These are phyloP conservation scores for Heliocidaris tuberculata DNA, from an alignment of 35 echinoderm and acorn worm genomes.

Conservation along the genomic window DNA sequence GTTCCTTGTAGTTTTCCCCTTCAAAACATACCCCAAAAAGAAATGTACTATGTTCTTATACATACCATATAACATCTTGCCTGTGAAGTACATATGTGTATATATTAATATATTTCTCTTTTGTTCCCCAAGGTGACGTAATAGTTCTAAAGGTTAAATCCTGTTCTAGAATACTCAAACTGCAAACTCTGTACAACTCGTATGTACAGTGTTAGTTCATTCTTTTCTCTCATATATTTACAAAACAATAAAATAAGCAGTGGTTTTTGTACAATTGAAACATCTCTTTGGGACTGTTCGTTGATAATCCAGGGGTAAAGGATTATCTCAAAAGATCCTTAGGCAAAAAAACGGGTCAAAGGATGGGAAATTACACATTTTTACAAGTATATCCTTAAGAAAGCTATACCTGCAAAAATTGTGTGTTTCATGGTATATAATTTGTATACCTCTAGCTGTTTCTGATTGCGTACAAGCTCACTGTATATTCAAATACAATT, in stretches of 20 bases:
- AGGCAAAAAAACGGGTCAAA: background rate
- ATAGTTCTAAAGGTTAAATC: too few relatives aligned
- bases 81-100: too few relatives aligned
- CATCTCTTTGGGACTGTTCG: background rate
- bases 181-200: background rate
- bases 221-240: background rate
- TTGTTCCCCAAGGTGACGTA: background rate
- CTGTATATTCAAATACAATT: background rate
- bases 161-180: background rate
- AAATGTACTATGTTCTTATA: background rate
- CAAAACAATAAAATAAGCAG: slow-evolving; percentile 13
- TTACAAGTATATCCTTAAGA: too few relatives aligned
- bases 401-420: background rate
- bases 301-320: background rate
- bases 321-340: background rate
- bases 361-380: background rate
- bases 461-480: background rate
- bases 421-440: background rate
- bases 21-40: background rate
- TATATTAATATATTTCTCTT: background rate
- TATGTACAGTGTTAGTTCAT: background rate
- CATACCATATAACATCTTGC: background rate
- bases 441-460: background rate
- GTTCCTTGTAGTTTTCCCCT: background rate
- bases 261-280: background rate